Evolutionary conservation across 2,797 vertebrate species (phyloP), one percentile per base, ranked within the genome.

Genomic region (Microctenopoma lineatum): DNA sequence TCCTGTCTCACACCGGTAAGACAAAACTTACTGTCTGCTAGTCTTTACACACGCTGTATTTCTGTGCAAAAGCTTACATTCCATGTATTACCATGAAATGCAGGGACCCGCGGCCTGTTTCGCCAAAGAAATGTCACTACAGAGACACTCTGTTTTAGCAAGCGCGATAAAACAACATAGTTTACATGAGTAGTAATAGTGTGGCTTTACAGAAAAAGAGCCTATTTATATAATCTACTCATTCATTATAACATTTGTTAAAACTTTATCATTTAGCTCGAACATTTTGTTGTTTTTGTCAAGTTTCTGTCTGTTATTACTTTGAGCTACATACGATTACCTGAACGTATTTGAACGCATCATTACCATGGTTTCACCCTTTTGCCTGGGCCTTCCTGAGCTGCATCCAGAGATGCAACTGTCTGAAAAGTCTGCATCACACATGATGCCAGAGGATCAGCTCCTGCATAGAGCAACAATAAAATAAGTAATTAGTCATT

Each of bases 1-100:
- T 32, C 44, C 0, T 26, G 50, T 45, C 1, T 16, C 16, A 7
- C 45, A 5, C 67, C 50, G 90, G 90, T 91, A 89, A 91, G 90
- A 64, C 9, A 7, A 53, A 4, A 38, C 45, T 53, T 16, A 50
- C 5, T 29, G 9, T 34, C 29, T 5, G 6, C 11, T 5, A 4
- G 1, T 56, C 2, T 61, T 25, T 41, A 18, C 7, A 14, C 5
- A 9, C 1, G 1, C 14, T 14, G 4, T 34, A 0, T 47, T 25
- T 41, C 44, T 10, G 0, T 18, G 4, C 18, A 4, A 32, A 48
- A 0, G 29, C 7, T 6, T 7, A 8, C 32, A 12, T 10, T 58
- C 8, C 5, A 32, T 32, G 29, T 32, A 5, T 5, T 7, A 32
- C 7, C 4, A 26, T 0, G 46, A 60, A 21, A 42, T 71, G 6